Evolutionary conservation across 2,888 invertebrate genomes (phyloP), one percentile per base, ranked within the genome.

Genomic region (Horisme vitalbata): DNA sequence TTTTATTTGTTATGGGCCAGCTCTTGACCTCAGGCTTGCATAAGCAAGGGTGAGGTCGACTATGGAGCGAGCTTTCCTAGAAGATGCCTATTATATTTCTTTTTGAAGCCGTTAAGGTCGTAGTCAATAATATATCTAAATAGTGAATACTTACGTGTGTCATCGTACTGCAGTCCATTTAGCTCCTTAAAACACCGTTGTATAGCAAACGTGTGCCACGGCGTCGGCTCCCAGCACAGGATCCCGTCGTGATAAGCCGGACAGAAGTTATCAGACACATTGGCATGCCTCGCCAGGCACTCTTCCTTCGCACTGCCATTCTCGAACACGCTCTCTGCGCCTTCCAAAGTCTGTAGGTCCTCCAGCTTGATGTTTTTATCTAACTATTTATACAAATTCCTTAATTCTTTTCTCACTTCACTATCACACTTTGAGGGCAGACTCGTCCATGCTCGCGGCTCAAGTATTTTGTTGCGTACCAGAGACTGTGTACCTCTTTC

Each of bases 181-280:
- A 97, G 90, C 66, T 95, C 94, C 32, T 93, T 92, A 69, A 97
- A 95, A 76, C 97, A 97, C 33, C 94, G 93, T 57, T 96, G 91
- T 14, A 92, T 85, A 1, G 95, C 94, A 35, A 92, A 76, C 0
- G 93, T 91, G 55, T 94, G 94, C 52, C 92, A 91, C 0, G 92
- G 90, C 1, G 96, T 95, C 2, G 93, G 91, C 7, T 95, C 96
- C 97, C 97, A 97, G 77, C 97, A 97, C 21, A 95, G 87, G 45
- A 96, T 83, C 2, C 92, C 92, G 70, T 97, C 96, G 89, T 93
- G 95, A 59, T 92, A 92, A 24, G 93, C 92, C 44, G 92, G 91
- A 71, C 96, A 96, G 72, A 71, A 78, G 39, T 67, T 70, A 21
- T 70, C 69, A 12, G 75, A 65, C 31, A 78, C 45, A 38, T 79